Evolutionary conservation across 2,113 vertebrate species (phyloP).

Genomic region (Phalacrocorax brasilianus): DNA sequence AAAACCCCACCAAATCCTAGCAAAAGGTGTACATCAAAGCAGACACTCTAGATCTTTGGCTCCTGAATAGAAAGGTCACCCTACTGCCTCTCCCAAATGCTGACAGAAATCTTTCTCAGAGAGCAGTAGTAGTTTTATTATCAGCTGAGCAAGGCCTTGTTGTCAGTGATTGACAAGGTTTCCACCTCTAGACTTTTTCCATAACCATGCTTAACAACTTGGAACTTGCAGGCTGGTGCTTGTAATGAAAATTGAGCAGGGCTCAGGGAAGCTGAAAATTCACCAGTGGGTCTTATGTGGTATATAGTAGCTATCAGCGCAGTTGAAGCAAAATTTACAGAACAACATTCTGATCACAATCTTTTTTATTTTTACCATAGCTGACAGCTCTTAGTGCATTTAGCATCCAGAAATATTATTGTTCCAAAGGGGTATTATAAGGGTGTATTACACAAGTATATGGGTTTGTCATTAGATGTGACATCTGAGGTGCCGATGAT

Average conservation of each 20-base stretch:
- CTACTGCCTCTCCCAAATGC: slow-evolving; percentile 15
- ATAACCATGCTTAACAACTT: slow-evolving; percentile 22
- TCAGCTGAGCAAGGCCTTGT: slow-evolving; percentile 8
- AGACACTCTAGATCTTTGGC: background rate
- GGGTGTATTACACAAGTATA: background rate
- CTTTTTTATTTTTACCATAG: background rate
- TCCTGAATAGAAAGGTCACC: slow-evolving; percentile 42
- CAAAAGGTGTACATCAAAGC: background rate
- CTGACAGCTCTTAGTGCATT: background rate
- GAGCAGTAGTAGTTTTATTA: slow-evolving; percentile 28
- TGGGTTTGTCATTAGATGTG: background rate
- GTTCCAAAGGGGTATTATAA: background rate
- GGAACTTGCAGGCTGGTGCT: background rate
- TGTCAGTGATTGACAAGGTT: slow-evolving; percentile 51
- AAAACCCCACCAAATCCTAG: background rate
- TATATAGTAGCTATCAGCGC: background rate
- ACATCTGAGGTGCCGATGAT: background rate
- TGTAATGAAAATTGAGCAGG: slow-evolving; percentile 20
- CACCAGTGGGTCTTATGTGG: background rate
- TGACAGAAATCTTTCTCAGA: slow-evolving; percentile 44
- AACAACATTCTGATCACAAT: background rate
- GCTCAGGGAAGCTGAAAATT: background rate
- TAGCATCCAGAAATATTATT: background rate
- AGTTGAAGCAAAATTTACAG: background rate
- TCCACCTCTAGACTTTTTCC: slow-evolving; percentile 30